Conservation (phyloP, 2,888 invertebrate genomes). For the Ophonus ardosiacus region DNA sequence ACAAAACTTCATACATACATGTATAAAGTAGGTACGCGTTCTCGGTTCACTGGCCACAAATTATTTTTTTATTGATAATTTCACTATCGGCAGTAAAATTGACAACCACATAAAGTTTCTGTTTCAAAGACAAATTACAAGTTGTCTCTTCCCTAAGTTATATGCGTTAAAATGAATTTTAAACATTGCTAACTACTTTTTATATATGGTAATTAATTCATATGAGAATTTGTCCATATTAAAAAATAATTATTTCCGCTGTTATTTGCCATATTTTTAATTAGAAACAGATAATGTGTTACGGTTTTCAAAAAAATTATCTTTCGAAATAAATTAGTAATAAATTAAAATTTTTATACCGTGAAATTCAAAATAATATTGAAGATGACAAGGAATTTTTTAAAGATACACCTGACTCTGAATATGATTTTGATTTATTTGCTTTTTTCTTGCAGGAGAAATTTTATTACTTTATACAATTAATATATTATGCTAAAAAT, state of each 20-base stretch:
- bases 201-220: conserved; percentile 28
- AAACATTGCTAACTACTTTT: conserved; percentile 15
- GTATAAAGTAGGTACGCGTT: no score
- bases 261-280: conserved; percentile 37
- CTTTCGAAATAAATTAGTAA: conserved; percentile 34
- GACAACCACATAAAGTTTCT: neutral
- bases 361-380: conserved; percentile 44
- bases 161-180: neutral
- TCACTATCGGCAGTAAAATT: no score
- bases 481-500: neutral
- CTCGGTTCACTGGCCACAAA: no score
- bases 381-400: conserved; percentile 35
- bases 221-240: conserved; percentile 22
- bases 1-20: no score
- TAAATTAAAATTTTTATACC: conserved; percentile 26
- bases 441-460: neutral
- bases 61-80: no score
- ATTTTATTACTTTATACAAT: neutral
- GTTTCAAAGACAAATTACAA: neutral
- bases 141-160: neutral
- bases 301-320: conserved; percentile 27
- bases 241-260: conserved; percentile 50
- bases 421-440: conserved; percentile 4
- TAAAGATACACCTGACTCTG: neutral
- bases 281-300: conserved; percentile 38